Evolutionary conservation across 2,797 vertebrate species (phyloP).

Genomic region (Dendrocincla fuliginosa): DNA sequence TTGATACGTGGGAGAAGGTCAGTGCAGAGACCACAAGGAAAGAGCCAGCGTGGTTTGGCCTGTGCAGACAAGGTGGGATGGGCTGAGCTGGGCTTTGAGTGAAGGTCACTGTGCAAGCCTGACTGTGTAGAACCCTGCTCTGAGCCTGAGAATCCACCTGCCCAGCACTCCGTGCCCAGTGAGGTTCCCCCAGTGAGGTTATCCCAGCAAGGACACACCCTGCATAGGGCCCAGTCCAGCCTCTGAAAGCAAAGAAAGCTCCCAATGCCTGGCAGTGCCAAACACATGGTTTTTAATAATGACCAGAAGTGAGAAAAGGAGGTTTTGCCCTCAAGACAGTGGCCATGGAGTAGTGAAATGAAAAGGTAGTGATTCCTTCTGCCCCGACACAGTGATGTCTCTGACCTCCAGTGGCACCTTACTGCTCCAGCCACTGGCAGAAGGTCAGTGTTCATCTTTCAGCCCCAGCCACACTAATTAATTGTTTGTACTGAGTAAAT

Average conservation of each 20-base stretch:
- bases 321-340: rapidly evolving
- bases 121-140: neutral
- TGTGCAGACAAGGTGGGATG: rapidly evolving
- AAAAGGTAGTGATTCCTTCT: rapidly evolving
- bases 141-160: neutral
- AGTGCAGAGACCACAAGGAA: neutral
- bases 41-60: rapidly evolving
- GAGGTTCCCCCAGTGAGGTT: neutral
- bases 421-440: neutral
- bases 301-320: neutral
- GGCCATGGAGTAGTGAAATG: rapidly evolving
- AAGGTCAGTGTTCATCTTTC: neutral
- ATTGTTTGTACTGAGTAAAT: neutral
- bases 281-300: rapidly evolving
- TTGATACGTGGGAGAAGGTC: neutral
- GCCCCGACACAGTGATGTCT: rapidly evolving
- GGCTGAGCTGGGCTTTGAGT: neutral
- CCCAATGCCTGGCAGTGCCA: rapidly evolving
- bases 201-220: too few species aligned
- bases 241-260: neutral
- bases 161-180: rapidly evolving
- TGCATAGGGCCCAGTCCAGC: neutral
- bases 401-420: rapidly evolving
- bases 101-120: neutral
- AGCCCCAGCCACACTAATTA: neutral